Evolutionary conservation across 2,797 vertebrate genomes (phyloP), one percentile per base, ranked within the genome.

Genomic region (Notoglanidium macrostoma): DNA sequence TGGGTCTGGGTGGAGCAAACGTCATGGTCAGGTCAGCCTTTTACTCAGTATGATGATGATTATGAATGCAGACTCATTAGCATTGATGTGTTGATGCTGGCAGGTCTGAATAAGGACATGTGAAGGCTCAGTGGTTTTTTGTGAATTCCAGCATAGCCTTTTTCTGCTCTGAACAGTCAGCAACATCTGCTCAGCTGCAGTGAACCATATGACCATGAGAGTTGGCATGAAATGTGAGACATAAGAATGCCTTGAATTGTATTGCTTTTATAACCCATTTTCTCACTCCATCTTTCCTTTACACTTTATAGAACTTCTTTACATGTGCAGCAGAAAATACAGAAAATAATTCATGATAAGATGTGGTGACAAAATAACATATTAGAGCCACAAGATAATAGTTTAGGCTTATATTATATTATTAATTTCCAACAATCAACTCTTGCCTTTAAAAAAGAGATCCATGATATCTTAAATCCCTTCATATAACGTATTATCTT

Each of bases 121-220:
- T 83, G 67, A 49, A 86, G 65, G 19, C 26, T 23, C 5, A 14
- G 8, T 49, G n/a, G 63, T 49, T 81, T 81, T 73, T 19, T 29
- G 1, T 51, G 26, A 74, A 35, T n/a, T 55, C 63, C 51, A 86
- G 35, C 63, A 26, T 26, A 76, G 72, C 29, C 8, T 21, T 32
- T 68, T 55, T 40, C n/a, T 61, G 74, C 78, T 87, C 65, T 29
- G 21, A 65, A 61, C 21, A 83, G 51, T 23, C 73, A 59, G 54
- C 17, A 77, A 73, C 83, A 89, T 83, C 23, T 85, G 72, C 19
- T 49, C 40, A 70, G 65, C 61, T 65, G 76, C 79, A 49, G 12
- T 17, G 15, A 51, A 74, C 49, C 80, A 87, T 10, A 70, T 74
- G 80, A 26, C n/a, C 0, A n/a, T 86, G 51, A 86, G 57, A 77